phyloP scores from a whole-genome alignment of 35 echinoderm and acorn worm genomes.

The Eucidaris tribuloides region DNA sequence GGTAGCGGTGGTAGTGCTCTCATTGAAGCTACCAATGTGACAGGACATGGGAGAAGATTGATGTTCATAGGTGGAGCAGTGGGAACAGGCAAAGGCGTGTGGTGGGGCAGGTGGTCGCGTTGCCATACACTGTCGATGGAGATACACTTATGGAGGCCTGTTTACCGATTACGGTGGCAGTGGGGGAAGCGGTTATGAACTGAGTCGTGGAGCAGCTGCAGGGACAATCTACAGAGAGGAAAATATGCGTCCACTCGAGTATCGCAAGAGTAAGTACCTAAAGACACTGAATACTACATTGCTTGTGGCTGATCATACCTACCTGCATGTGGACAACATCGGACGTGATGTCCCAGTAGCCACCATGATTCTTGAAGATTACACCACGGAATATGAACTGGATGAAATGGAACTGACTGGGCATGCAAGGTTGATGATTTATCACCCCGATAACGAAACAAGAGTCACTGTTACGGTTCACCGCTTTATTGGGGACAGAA shows the following conservation, averaged over 20 bases:
- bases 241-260: slow-evolving; percentile 73
- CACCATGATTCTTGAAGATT: slow-evolving; percentile 71
- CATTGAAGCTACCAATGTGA: slow-evolving; percentile 87
- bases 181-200: slow-evolving; percentile 5
- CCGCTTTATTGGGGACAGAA: slow-evolving; percentile 84
- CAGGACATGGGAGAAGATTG: slow-evolving; percentile 85
- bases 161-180: slow-evolving; percentile 75
- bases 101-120: slow-evolving; percentile 79
- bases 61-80: slow-evolving; percentile 58
- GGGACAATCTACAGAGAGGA: slow-evolving; percentile 86
- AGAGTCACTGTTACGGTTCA: slow-evolving; percentile 68
- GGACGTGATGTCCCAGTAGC: slow-evolving; percentile 66
- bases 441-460: slow-evolving; percentile 43
- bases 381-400: slow-evolving; percentile 63
- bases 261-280: slow-evolving; percentile 76
- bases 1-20: slow-evolving; percentile 82
- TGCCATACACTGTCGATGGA: slow-evolving; percentile 86
- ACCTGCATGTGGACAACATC: slow-evolving; percentile 87
- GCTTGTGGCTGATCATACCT: slow-evolving; percentile 83
- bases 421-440: slow-evolving; percentile 62
- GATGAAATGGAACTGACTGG: slow-evolving; percentile 89
- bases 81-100: slow-evolving; percentile 37
- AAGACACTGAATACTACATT: slow-evolving; percentile 70
- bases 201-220: slow-evolving; percentile 73
- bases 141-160: slow-evolving; percentile 78